Evolutionary conservation across 2,888 invertebrate genomes (phyloP), one percentile per base, ranked within the genome.

Genomic region (Sycophila texana): DNA sequence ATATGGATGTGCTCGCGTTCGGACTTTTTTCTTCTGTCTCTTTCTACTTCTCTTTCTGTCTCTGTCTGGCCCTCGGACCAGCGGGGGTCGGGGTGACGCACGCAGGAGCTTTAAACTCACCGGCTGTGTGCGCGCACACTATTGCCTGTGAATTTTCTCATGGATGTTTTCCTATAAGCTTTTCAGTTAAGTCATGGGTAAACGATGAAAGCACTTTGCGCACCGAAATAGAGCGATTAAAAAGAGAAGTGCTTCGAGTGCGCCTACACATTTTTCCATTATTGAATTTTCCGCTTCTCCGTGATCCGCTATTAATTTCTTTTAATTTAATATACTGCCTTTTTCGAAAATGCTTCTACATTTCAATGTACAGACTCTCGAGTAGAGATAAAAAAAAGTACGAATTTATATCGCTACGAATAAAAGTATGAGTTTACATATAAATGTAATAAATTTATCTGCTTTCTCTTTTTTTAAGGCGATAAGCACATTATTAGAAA

Each of bases 1-100:
- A 85, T 85, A 85, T 85, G 85, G 84, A 85, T 83, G 82, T 20
- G 2, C 26, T 47, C 13, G 39, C 53, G 57, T 55, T 20, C 65
- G 47, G n/a, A 5, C 51, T 47, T 26, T 26, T 26, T 26, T 3
- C 3, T 26, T 26, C 26, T 26, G 2, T 26, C 18, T 39, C 10
- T 39, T 39, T 39, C 18, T 39, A 39, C 3, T 18, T 47, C 63
- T 16, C 63, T 26, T 16, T 30, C 47, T 16, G 7, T 60, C 16
- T 60, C 22, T 20, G 22, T 22, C 22, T 4, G 20, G 58, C 13
- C n/a, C n/a, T n/a, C n/a, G n/a, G n/a, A n/a, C n/a, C n/a, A n/a
- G n/a, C n/a, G n/a, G 20, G 20, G 20, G 7, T 20, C 22, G 13
- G 58, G 60, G 22, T 63, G 61, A 39, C 71, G 49, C 47, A 60